These are phyloP conservation scores for Meteorus colon DNA, from an alignment of 2,888 invertebrate species.

Conservation along the genomic window DNA sequence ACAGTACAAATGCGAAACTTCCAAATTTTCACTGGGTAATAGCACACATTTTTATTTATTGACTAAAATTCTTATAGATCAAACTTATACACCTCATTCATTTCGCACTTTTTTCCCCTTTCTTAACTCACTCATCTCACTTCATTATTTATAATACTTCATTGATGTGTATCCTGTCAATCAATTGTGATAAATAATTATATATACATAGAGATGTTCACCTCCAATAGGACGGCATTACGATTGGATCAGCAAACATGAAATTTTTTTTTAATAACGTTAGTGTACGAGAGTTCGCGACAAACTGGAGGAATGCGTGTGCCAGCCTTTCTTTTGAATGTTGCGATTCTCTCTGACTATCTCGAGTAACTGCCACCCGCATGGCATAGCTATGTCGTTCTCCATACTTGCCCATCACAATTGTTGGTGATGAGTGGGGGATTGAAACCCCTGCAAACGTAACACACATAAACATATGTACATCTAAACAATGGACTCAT, in stretches of 20 bases:
- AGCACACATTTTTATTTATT: too few relatives aligned
- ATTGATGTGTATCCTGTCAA: neutral
- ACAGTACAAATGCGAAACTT: too few relatives aligned
- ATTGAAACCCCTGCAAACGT: conserved; percentile 1
- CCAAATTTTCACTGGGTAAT: too few relatives aligned
- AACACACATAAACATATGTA: neutral
- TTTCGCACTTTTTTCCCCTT: too few relatives aligned
- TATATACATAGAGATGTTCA: conserved; percentile 32
- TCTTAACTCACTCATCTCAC: too few relatives aligned
- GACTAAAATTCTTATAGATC: too few relatives aligned
- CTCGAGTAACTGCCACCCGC: conserved; percentile 62
- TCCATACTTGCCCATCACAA: conserved; percentile 52
- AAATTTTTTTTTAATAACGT: neutral
- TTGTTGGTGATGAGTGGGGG: conserved; percentile 3
- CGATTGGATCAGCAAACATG: neutral
- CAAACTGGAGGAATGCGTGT: too few relatives aligned
- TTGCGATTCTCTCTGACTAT: conserved; percentile 64
- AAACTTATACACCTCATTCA: too few relatives aligned
- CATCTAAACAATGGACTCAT: too few relatives aligned
- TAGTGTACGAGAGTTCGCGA: too few relatives aligned
- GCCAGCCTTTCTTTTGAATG: neutral
- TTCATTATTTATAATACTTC: too few relatives aligned
- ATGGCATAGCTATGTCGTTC: conserved; percentile 48
- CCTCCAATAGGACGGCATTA: neutral
- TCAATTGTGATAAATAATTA: neutral